phyloP scores from a whole-genome alignment of 1,140 invertebrate genomes.

The Charaxes varanes region DNA sequence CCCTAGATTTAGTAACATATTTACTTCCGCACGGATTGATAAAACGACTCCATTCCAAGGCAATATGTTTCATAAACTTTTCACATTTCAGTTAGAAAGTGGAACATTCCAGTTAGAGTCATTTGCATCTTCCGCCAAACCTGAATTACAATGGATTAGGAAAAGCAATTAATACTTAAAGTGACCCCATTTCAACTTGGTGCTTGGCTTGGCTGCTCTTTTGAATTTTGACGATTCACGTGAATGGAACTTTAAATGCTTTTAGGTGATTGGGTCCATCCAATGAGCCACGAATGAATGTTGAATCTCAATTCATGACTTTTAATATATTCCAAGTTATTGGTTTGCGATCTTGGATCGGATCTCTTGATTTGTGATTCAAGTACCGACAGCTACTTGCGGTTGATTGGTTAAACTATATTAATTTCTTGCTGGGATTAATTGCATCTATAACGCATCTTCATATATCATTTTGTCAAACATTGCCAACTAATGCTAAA shows the following conservation, averaged over 20 bases:
- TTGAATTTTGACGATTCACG: constrained; percentile 44
- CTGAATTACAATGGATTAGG: constrained; percentile 66
- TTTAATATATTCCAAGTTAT: constrained; percentile 16
- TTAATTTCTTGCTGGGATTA: too few species aligned
- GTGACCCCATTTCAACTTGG: constrained; percentile 57
- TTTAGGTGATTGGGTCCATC: constrained; percentile 18
- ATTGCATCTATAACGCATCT: too few species aligned
- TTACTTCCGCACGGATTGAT: too few species aligned
- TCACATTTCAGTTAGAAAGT: constrained; percentile 58
- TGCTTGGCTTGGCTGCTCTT: constrained; percentile 64
- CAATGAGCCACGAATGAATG: constrained; percentile 15
- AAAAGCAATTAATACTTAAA: constrained; percentile 71
- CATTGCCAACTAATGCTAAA: too few species aligned
- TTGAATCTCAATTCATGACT: constrained; percentile 10
- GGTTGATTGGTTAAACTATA: too few species aligned
- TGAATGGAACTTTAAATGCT: constrained; percentile 25
- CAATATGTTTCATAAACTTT: constrained; percentile 44
- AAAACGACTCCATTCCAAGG: too few species aligned
- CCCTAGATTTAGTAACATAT: too few species aligned
- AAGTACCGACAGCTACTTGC: constrained; percentile 3
- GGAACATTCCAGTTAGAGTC: constrained; percentile 58
- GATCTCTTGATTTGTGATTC: too few species aligned
- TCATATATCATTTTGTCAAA: too few species aligned
- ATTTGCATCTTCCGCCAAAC: constrained; percentile 66
- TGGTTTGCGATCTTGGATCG: constrained; percentile 3